A percentile compares a stretch with the other conserved stretches of the same genome.
Evolutionary conservation across 1,140 invertebrate species (phyloP).

Genomic region (Drosophila sucinea): DNA sequence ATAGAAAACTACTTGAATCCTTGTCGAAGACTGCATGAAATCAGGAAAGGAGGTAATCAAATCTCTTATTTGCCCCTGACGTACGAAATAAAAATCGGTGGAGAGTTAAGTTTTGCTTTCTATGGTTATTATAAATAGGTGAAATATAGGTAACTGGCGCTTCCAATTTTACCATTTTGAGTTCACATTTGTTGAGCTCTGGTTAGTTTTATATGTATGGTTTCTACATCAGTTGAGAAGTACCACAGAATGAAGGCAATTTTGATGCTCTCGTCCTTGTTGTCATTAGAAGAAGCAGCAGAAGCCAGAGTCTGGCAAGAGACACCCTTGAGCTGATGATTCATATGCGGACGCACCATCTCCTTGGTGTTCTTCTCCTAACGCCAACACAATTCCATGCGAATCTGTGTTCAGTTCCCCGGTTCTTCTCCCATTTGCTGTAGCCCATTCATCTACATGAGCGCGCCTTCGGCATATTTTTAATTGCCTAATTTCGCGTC

Average conservation of each 20-base stretch:
- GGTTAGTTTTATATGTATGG: background rate
- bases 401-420: conserved; percentile 18
- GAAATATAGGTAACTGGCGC: too few species aligned
- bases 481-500: conserved; percentile 83
- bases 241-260: conserved; percentile 46
- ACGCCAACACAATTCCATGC: conserved; percentile 34
- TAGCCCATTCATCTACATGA: conserved; percentile 63
- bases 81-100: too few species aligned
- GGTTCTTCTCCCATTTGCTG: conserved; percentile 11
- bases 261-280: conserved; percentile 23
- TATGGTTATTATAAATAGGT: too few species aligned
- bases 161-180: too few species aligned
- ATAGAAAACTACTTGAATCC: too few species aligned
- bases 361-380: conserved; percentile 18
- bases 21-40: too few species aligned
- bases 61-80: too few species aligned
- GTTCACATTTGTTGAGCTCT: too few species aligned
- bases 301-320: background rate
- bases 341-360: conserved; percentile 55
- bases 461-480: conserved; percentile 82
- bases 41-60: too few species aligned
- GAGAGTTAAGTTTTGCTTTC: too few species aligned
- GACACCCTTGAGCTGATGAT: conserved; percentile 65
- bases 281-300: conserved; percentile 24
- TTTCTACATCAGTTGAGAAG: background rate